A percentile compares a stretch with the other conserved stretches of the same genome.
phyloP scores from a whole-genome alignment of 2,888 invertebrate genomes.

The Chrysina gloriosa region DNA sequence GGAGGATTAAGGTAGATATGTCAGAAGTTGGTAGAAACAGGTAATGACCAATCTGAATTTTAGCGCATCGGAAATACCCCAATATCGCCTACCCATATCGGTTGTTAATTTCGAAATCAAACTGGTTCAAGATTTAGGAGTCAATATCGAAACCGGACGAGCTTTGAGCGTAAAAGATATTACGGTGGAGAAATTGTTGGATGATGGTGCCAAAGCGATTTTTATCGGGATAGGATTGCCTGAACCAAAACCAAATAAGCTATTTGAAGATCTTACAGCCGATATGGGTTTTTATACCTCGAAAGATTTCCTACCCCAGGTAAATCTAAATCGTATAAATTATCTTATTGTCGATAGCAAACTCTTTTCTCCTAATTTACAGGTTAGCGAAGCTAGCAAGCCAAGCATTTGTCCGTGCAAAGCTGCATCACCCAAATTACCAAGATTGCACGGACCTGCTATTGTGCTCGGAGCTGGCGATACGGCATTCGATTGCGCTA shows the following conservation, averaged over 20 bases:
- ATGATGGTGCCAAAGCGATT: conserved; percentile 78
- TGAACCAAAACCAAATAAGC: conserved; percentile 83
- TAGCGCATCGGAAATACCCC: conserved; percentile 96
- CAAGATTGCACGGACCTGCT: conserved; percentile 82
- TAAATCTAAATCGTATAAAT: conserved; percentile 59
- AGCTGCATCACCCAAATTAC: conserved; percentile 69
- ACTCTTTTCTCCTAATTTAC: background rate
- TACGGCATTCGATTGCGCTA: conserved; percentile 99
- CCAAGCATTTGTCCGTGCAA: conserved; percentile 87
- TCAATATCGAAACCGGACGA: conserved; percentile 83
- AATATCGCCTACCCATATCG: conserved; percentile 93
- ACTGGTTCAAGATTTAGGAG: conserved; percentile 91
- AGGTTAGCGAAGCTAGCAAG: conserved; percentile 83
- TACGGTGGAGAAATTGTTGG: conserved; percentile 78
- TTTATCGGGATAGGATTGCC: conserved; percentile 92
- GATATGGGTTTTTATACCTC: conserved; percentile 95
- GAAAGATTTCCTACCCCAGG: conserved; percentile 91
- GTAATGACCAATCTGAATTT: conserved; percentile 51
- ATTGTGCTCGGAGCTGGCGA: conserved; percentile 97
- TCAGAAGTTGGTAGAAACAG: background rate
- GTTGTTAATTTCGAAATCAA: conserved; percentile 94
- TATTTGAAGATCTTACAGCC: conserved; percentile 79
- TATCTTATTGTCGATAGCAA: background rate
- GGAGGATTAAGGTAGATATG: conserved; percentile 87
- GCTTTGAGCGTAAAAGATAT: conserved; percentile 78